These are phyloP conservation scores for Polyommatus icarus DNA, from an alignment of 2,888 invertebrate species.

Conservation along the genomic window DNA sequence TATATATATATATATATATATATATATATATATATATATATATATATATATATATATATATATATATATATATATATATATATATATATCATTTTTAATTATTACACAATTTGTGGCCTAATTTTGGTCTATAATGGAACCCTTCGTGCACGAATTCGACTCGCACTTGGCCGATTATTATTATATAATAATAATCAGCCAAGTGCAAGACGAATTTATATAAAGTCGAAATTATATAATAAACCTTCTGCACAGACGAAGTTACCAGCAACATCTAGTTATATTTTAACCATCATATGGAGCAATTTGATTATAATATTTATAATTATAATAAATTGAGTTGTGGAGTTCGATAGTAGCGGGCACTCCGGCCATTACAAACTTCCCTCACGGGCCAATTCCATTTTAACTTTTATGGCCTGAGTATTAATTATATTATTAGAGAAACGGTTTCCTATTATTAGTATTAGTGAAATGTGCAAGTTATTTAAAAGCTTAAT, in stretches of 20 bases:
- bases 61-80: too few species aligned
- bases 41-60: too few species aligned
- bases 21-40: too few species aligned
- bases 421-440: slow-evolving; percentile 10
- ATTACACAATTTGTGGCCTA: too few species aligned
- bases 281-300: neutral
- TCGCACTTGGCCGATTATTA: too few species aligned
- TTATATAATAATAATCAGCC: too few species aligned
- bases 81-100: too few species aligned
- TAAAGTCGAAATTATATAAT: too few species aligned
- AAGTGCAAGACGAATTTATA: too few species aligned
- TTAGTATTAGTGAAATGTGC: neutral
- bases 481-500: neutral
- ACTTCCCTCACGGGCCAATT: neutral
- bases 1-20: too few species aligned
- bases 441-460: neutral
- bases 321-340: slow-evolving; percentile 1
- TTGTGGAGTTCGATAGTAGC: neutral
- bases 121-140: too few species aligned
- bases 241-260: neutral
- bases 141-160: too few species aligned
- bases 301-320: neutral
- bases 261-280: neutral
- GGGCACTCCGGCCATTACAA: neutral
- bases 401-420: neutral